A percentile compares a stretch with the other conserved stretches of the same genome.
These are phyloP conservation scores for Entomyzon cyanotis DNA, from an alignment of 2,113 vertebrate genomes.

Conservation along the genomic window DNA sequence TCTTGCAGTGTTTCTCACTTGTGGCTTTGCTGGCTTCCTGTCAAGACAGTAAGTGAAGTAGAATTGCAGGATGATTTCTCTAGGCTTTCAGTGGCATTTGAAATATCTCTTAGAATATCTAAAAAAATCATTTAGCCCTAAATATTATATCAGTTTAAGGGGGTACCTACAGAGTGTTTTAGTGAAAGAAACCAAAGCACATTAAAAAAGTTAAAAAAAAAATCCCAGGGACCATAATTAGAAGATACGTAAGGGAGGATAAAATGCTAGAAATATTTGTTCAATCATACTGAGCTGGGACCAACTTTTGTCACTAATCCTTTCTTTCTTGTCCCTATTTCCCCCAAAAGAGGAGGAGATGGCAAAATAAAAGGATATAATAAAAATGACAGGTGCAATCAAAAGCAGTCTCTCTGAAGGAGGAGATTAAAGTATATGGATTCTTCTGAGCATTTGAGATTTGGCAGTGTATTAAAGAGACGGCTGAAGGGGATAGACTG, in stretches of 20 bases:
- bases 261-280: not conserved
- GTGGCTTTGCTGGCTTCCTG: slow-evolving; percentile 35
- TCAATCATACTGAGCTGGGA: not conserved
- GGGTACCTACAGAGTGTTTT: not conserved
- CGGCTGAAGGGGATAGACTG: not conserved
- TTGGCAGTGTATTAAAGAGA: not conserved
- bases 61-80: not conserved
- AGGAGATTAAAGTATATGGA: not conserved
- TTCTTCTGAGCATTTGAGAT: not conserved
- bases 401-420: not conserved
- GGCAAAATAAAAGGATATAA: not conserved
- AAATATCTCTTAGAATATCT: not conserved
- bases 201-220: not conserved
- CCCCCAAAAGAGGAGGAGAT: not conserved
- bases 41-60: not conserved
- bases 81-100: not conserved
- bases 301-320: not conserved
- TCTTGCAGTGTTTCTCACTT: slow-evolving; percentile 15
- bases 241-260: not conserved
- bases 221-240: not conserved
- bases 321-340: not conserved
- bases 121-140: not conserved
- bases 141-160: not conserved
- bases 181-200: not conserved
- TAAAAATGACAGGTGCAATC: not conserved